Base-by-base conservation (phyloP, 2,888 invertebrate genomes). In the Euzetes globulus region DNA sequence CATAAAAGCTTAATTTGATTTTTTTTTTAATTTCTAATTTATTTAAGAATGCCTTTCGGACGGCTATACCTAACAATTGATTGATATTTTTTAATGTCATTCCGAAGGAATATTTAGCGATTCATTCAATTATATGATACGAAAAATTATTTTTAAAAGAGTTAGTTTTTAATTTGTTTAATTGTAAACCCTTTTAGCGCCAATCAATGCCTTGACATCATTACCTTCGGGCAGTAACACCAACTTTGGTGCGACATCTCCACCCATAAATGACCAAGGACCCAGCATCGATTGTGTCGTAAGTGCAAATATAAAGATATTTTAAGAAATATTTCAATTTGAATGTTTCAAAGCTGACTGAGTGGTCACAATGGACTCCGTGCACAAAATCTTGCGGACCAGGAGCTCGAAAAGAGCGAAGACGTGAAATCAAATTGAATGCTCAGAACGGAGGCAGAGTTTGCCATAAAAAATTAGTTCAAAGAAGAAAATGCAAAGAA, bases 351-450 rank as follows among this genome's bases (percentile, higher is more conserved):
- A 33, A 74, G 74, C 33, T 91, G 80, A 88, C 90, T 1, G 86
- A 87, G 60, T 95, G 94, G 94, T 87, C 91, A 37, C 87, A 87
- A 71, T 95, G 94, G 94, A 87, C 89, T 33, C 85, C 86, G 0
- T 95, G 95, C 83, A 91, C 88, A 80, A 89, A 88, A 5, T 85
- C 87, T 22, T 94, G 94, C 83, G 94, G 94, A 33, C 41, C 41
- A 11, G 29, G 84, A 15, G 93, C 92, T 19, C 86, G 86, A 80
- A 87, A 88, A 77, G 87, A 87, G 80, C 87, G 88, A 79, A 83
- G 83, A 77, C 85, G 90, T 77, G 86, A 85, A 78, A 84, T 90
- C 33, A 85, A 87, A 84, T 82, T 82, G 50, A 85, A 85, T 76
- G 84, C 89, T 0, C 84, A 85, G 71, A 87, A 88, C 77, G 89